These are phyloP conservation scores for Sebastes nivosus DNA, from an alignment of 2,797 vertebrate genomes.

Conservation along the genomic window DNA sequence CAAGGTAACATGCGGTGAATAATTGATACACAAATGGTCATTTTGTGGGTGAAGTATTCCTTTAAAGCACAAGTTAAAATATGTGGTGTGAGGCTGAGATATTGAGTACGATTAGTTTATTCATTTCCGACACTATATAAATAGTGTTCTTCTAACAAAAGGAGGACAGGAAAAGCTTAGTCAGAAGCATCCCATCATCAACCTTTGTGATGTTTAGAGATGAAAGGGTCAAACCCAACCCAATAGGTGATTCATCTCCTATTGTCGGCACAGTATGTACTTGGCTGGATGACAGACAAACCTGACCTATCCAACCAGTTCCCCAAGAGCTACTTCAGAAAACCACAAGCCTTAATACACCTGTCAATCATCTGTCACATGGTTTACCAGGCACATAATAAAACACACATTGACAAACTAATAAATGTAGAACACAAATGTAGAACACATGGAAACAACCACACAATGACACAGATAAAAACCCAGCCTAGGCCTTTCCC, in stretches of 20 bases:
- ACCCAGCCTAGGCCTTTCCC: not conserved
- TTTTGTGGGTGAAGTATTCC: not conserved
- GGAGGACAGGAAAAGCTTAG: not conserved
- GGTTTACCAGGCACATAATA: not conserved
- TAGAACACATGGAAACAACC: slow-evolving; percentile 28
- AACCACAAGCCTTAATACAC: slow-evolving; percentile 35
- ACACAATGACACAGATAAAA: slow-evolving; percentile 2
- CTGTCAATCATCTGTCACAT: slow-evolving; percentile 39
- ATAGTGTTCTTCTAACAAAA: slow-evolving; percentile 1
- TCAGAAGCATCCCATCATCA: not conserved
- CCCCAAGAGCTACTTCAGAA: slow-evolving; percentile 9
- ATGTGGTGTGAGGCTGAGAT: slow-evolving; percentile 18
- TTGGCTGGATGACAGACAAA: slow-evolving; percentile 11
- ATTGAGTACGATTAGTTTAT: slow-evolving; percentile 8
- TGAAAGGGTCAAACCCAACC: slow-evolving; percentile 20
- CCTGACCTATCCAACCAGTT: slow-evolving; percentile 44
- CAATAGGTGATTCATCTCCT: slow-evolving; percentile 15
- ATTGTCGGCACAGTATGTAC: slow-evolving; percentile 9
- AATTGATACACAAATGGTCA: not conserved
- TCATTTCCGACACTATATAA: slow-evolving; percentile 23
- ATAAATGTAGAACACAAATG: slow-evolving; percentile 9
- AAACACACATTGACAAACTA: slow-evolving; percentile 1
- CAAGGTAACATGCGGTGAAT: no score
- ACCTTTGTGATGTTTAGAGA: not conserved
- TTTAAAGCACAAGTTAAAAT: not conserved